Evolutionary conservation across 1,140 invertebrate genomes (phyloP).

Genomic region (Leptinotarsa defecta): DNA sequence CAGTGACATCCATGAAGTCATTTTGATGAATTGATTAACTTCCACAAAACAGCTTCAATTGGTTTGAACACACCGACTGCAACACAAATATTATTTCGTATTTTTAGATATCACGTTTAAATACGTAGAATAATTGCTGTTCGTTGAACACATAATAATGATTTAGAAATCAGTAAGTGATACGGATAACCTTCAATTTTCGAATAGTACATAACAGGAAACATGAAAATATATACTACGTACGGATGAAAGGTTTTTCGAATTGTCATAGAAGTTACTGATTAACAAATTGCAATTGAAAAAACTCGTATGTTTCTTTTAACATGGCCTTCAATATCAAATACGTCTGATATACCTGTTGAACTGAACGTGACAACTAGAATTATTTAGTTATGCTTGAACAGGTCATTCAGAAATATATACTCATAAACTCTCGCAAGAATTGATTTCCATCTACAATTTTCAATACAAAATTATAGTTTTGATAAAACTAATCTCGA

Average conservation of each 20-base stretch:
- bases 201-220: background rate
- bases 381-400: background rate
- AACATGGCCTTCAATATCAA: background rate
- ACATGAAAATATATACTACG: background rate
- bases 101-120: slow-evolving; percentile 17
- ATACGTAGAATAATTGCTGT: slow-evolving; percentile 1
- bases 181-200: background rate
- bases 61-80: background rate
- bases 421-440: too few species aligned
- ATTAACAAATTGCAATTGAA: too few species aligned
- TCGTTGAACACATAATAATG: background rate
- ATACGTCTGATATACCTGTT: background rate
- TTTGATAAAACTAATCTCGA: too few species aligned
- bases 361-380: background rate
- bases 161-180: slow-evolving; percentile 9
- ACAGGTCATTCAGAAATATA: too few species aligned
- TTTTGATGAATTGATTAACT: too few species aligned
- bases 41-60: background rate
- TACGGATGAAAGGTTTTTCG: slow-evolving; percentile 6
- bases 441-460: too few species aligned
- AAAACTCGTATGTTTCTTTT: background rate
- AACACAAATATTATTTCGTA: slow-evolving; percentile 10
- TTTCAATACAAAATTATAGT: too few species aligned
- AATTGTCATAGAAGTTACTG: background rate
- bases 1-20: too few species aligned